These are phyloP conservation scores for Trichomalopsis sarcophagae DNA, from an alignment of 1,140 invertebrate genomes.

Conservation along the genomic window DNA sequence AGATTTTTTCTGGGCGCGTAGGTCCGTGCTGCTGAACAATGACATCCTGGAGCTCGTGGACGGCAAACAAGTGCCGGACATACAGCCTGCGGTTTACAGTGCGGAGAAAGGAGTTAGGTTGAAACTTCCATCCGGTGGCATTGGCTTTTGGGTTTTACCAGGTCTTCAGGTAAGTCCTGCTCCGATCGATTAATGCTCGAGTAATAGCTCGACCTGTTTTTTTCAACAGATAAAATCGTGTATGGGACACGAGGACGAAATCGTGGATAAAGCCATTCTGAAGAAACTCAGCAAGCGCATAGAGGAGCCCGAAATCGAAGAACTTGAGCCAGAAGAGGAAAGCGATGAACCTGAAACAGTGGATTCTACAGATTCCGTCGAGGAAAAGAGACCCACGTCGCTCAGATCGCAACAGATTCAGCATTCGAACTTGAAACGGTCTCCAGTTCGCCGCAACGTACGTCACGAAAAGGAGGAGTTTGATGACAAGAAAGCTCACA, in stretches of 20 bases:
- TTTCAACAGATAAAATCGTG: constrained; percentile 61
- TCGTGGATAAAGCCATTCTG: constrained; percentile 42
- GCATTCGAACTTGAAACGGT: neutral
- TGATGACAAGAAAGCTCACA: constrained; percentile 44
- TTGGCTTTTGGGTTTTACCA: constrained; percentile 78
- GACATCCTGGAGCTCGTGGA: constrained; percentile 69
- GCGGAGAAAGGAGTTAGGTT: constrained; percentile 71
- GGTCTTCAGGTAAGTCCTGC: constrained; percentile 70
- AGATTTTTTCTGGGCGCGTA: constrained; percentile 53
- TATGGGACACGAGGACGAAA: constrained; percentile 51
- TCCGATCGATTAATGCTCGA: neutral
- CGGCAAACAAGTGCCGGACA: constrained; percentile 69
- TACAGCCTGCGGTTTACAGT: constrained; percentile 72
- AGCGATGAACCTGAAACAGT: neutral
- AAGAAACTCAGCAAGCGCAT: constrained; percentile 51
- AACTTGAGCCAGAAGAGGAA: constrained; percentile 22
- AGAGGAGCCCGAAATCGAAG: constrained; percentile 16
- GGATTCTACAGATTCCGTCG: neutral
- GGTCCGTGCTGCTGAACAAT: constrained; percentile 75
- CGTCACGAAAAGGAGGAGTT: constrained; percentile 41
- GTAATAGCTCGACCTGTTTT: neutral
- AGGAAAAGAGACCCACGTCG: neutral
- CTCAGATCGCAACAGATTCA: neutral
- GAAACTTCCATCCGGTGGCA: constrained; percentile 74
- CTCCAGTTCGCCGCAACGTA: constrained; percentile 17